phyloP scores from a whole-genome alignment of 2,113 vertebrate species.

The Poecilia latipinna region DNA sequence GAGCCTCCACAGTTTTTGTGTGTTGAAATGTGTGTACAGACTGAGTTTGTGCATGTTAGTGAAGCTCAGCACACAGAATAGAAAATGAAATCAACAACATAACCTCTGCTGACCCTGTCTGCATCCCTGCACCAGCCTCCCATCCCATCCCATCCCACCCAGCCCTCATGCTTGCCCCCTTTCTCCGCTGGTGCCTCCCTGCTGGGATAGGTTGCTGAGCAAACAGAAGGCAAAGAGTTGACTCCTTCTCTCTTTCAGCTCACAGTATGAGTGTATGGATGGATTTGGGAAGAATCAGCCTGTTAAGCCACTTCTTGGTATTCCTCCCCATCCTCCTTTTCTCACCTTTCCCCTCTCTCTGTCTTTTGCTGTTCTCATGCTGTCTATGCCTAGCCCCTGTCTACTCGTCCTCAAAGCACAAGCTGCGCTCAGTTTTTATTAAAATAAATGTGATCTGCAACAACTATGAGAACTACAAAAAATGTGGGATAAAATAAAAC shows the following conservation, averaged over 20 bases:
- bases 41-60: constrained; percentile 17
- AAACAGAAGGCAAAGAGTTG: constrained; percentile 72
- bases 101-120: constrained; percentile 58
- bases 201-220: constrained; percentile 66
- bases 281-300: constrained; percentile 73
- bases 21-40: constrained; percentile 15
- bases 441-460: not conserved
- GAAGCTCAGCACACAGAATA: constrained; percentile 12
- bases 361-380: constrained; percentile 64
- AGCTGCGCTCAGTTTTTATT: constrained; percentile 23
- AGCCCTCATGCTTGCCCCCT: constrained; percentile 53
- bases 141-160: constrained; percentile 45
- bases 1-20: constrained; percentile 42
- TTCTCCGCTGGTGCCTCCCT: constrained; percentile 44
- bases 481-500: not conserved
- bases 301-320: constrained; percentile 82
- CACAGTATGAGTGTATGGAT: constrained; percentile 59
- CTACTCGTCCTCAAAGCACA: constrained; percentile 36
- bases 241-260: constrained; percentile 58
- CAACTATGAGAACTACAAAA: not conserved
- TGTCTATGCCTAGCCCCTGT: constrained; percentile 40
- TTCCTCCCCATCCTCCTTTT: constrained; percentile 75
- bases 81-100: constrained; percentile 60
- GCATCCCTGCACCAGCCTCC: constrained; percentile 64
- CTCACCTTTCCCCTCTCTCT: constrained; percentile 64